Conservation (phyloP, 2,113 vertebrate species). For the Cheirogaleus medius region DNA sequence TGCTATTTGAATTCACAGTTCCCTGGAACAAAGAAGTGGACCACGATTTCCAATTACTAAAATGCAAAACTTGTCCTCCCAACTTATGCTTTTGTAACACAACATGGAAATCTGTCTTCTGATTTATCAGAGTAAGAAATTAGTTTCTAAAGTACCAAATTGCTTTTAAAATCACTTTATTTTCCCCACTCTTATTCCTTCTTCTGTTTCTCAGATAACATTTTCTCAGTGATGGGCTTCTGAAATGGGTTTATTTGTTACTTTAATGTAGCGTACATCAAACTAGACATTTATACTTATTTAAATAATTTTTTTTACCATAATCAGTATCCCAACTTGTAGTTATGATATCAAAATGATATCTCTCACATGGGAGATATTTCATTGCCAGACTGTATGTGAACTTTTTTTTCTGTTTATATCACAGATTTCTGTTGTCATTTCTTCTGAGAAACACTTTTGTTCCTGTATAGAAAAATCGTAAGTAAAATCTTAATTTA, state of each 20-base stretch:
- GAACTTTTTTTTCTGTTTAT: conserved; percentile 49
- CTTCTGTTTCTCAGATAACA: conserved; percentile 28
- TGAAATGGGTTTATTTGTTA: conserved; percentile 1
- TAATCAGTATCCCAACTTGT: neutral
- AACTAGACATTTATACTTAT: conserved; percentile 21
- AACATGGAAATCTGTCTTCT: conserved; percentile 19
- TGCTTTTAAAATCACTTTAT: conserved; percentile 3
- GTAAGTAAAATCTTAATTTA: conserved; percentile 42
- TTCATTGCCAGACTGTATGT: conserved; percentile 23
- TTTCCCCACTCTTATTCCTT: neutral
- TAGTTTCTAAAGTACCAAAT: conserved; percentile 34
- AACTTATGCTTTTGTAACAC: conserved; percentile 1
- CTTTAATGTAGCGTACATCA: neutral
- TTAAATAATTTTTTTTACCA: neutral
- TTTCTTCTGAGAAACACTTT: conserved; percentile 40
- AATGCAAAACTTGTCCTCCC: neutral
- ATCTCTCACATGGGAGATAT: neutral
- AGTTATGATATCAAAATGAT: conserved; percentile 1
- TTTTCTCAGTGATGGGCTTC: neutral
- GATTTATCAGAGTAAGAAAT: conserved; percentile 46
- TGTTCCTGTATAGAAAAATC: conserved; percentile 15
- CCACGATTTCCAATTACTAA: conserved; percentile 10
- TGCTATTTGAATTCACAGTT: neutral
- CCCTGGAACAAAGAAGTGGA: neutral
- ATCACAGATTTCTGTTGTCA: conserved; percentile 10